Base-by-base conservation (phyloP, 2,113 vertebrate genomes). In the Phalacrocorax pelagicus region DNA sequence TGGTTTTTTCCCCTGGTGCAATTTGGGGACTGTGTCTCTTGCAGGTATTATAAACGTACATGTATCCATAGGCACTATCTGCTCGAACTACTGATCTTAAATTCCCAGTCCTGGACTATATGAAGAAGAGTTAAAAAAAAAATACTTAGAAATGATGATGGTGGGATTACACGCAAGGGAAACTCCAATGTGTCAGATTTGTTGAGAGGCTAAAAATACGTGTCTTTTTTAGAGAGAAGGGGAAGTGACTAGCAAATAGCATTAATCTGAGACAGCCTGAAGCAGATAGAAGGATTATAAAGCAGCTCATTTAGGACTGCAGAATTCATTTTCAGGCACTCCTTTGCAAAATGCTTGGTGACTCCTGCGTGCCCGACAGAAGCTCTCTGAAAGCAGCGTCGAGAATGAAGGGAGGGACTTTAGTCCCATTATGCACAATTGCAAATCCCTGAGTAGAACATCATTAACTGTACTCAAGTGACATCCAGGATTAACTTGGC, bases 271-370 rank as follows among this genome's bases (percentile, higher is more conserved):
- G 82, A 71, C 86, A 94, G 86, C 61, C 91, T 86, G 96, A 87
- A 94, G 88, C 94, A 94, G 85, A 96, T 74, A 95, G 95, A 92
- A 87, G 94, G 96, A 97, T 97, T 98, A 95, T 78, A 83, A 80
- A 82, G 86, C 91, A 82, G 92, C 72, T 96, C 94, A 54, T 88
- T 97, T 95, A 89, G 92, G 38, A 69, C 26, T 63, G 74, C 42
- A 51, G 72, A 46, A 96, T 90, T 96, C 91, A 84, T 94, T 96
- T 97, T 75, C 87, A 81, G 52, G 47, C 70, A 19, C 26, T 82
- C 26, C 57, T 95, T 91, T 86, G n/a, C 18, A 47, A 94, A 97
- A 92, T 11, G 22, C 32, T 86, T 2, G 0, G 71, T 86, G 77
- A 84, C 38, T 95, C 77, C 66, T 54, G 11, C 0, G 2, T 3